These are phyloP conservation scores for Pandion haliaetus DNA, from an alignment of 2,113 vertebrate species.

Conservation along the genomic window DNA sequence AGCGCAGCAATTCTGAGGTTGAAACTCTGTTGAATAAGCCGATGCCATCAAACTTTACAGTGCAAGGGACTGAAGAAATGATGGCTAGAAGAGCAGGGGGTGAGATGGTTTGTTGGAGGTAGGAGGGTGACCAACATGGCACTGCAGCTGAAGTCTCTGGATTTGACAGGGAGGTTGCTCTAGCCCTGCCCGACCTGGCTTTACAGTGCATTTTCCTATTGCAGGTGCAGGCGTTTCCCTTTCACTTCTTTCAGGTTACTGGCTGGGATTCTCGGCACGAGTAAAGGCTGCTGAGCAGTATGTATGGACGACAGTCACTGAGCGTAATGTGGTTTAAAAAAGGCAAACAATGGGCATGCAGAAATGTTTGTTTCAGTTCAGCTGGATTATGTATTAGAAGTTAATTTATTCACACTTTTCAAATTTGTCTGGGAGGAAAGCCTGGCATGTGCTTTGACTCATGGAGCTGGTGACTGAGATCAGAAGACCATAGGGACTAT, in stretches of 20 bases:
- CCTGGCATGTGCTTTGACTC: background rate
- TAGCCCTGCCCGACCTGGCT: background rate
- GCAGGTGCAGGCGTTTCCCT: rapidly evolving
- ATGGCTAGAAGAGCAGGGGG: background rate
- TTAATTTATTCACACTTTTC: background rate
- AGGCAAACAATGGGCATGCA: background rate
- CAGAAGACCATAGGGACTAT: background rate
- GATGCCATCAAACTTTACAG: background rate
- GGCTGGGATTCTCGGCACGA: background rate
- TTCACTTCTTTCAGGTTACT: background rate
- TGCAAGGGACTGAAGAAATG: background rate
- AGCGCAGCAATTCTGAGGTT: background rate
- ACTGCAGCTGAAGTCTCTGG: background rate
- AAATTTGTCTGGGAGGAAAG: background rate
- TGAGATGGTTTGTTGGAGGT: background rate
- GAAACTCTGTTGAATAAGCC: background rate
- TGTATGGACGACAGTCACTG: background rate
- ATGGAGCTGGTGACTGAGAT: background rate
- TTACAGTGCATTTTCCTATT: background rate
- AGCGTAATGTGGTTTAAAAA: background rate
- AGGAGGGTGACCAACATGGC: background rate
- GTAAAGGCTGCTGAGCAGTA: background rate
- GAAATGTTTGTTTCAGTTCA: background rate
- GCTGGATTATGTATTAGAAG: background rate
- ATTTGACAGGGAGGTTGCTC: background rate